Base-by-base conservation (phyloP, 2,888 invertebrate species). In the Oscheius sp. region DNA sequence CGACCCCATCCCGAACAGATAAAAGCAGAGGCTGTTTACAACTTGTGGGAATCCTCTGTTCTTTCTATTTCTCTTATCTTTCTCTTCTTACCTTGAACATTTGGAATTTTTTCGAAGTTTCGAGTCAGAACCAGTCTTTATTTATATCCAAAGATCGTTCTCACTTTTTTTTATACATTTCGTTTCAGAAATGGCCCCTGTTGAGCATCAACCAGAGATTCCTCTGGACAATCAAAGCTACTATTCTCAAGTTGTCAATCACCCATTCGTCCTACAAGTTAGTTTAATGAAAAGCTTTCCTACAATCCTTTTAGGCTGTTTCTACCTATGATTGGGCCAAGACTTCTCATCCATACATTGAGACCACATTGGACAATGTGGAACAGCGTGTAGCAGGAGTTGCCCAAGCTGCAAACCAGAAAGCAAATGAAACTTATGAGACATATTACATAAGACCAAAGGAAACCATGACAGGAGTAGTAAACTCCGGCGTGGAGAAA, bases 381-480 rank as follows among this genome's bases (percentile, higher is more conserved):
- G 67, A 67, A 28, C 28, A 47, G 12, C n/a, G 33, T 6, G 67
- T 59, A 32, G 5, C 51, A 24, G 56, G 38, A 14, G 56, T 26
- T 9, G 38, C 56, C 33, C 45, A 65, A 33, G 65, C 30, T 8
- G 41, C 44, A 9, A 26, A 20, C 30, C 47, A 32, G 41, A 74
- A 74, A 47, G 72, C 71, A 2, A 61, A 30, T 47, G 66, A 71
- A 56, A 69, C 72, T 32, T 73, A 74, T 54, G 69, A 71, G 50
- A 68, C 63, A 44, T 71, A 70, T 33, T 73, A 71, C 38, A 73
- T 77, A 28, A 49, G 70, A 20, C 77, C 77, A 17, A 71, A 38
- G 30, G 49, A 73, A 33, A 54, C 68, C 22, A 70, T 71, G 20
- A 67, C 64, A 36, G 69, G 70, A 32, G 72, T 65, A 2, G 70